phyloP scores from a whole-genome alignment of 2,888 invertebrate genomes.

The Leucophenga montana region DNA sequence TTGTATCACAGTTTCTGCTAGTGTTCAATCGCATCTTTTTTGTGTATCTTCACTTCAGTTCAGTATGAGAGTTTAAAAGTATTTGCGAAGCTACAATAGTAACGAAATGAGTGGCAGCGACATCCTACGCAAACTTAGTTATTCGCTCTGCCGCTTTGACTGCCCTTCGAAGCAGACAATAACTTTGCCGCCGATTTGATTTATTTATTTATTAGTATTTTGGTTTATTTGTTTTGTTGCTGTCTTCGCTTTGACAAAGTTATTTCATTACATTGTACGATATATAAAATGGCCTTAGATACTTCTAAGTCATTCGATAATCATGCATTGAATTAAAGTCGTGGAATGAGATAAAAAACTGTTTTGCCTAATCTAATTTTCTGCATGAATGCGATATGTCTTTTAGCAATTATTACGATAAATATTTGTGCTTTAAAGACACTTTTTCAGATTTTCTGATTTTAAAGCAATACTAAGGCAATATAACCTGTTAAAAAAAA shows the following conservation, averaged over 20 bases:
- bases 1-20: neutral
- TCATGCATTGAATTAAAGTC: neutral
- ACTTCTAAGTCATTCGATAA: neutral
- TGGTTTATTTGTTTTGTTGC: neutral
- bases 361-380: conserved; percentile 9
- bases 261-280: conserved; percentile 13
- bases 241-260: conserved; percentile 19
- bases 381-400: conserved; percentile 2
- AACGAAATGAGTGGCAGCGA: neutral
- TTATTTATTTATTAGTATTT: conserved; percentile 60
- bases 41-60: neutral
- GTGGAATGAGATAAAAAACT: neutral
- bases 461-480: no score
- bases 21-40: neutral
- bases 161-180: conserved; percentile 13
- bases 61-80: neutral
- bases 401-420: no score
- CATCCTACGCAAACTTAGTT: conserved; percentile 52
- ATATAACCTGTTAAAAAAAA: no score
- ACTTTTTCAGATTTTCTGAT: no score
- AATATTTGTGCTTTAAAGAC: no score
- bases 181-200: conserved; percentile 50
- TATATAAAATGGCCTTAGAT: no score
- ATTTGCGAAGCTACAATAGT: neutral
- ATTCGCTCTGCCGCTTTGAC: neutral